These are phyloP conservation scores for Creontiades dilutus DNA, from an alignment of 2,888 invertebrate species.

Conservation along the genomic window DNA sequence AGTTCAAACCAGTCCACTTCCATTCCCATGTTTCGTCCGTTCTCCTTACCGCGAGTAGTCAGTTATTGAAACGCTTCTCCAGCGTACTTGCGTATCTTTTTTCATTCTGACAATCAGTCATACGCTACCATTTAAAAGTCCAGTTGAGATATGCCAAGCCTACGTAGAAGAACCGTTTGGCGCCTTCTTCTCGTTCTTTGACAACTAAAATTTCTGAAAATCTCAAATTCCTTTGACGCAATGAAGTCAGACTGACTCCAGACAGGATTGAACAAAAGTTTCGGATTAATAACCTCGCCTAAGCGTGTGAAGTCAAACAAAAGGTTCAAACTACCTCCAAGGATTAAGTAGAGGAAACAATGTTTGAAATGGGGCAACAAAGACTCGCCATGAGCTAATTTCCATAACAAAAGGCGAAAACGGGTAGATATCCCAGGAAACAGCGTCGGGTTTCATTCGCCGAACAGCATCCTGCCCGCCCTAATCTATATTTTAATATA, in stretches of 20 bases:
- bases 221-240: background rate
- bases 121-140: too few relatives aligned
- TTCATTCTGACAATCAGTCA: too few relatives aligned
- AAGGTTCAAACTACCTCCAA: constrained; percentile 21
- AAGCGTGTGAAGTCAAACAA: background rate
- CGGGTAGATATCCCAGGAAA: constrained; percentile 13
- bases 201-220: too few relatives aligned
- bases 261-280: constrained; percentile 1
- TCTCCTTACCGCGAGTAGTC: too few relatives aligned
- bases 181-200: too few relatives aligned
- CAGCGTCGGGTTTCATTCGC: background rate
- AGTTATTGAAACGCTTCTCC: too few relatives aligned
- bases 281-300: background rate
- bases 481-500: constrained; percentile 22
- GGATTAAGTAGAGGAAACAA: constrained; percentile 41
- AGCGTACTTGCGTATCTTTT: too few relatives aligned
- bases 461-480: background rate
- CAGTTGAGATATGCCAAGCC: too few relatives aligned
- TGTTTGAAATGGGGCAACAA: background rate
- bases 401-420: constrained; percentile 24
- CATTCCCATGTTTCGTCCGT: too few relatives aligned
- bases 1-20: too few relatives aligned
- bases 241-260: background rate
- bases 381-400: constrained; percentile 28
- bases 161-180: too few relatives aligned